Evolutionary conservation across 92 coral and sea anemone species (phyloP).

Genomic region (Desmophyllum pertusum): DNA sequence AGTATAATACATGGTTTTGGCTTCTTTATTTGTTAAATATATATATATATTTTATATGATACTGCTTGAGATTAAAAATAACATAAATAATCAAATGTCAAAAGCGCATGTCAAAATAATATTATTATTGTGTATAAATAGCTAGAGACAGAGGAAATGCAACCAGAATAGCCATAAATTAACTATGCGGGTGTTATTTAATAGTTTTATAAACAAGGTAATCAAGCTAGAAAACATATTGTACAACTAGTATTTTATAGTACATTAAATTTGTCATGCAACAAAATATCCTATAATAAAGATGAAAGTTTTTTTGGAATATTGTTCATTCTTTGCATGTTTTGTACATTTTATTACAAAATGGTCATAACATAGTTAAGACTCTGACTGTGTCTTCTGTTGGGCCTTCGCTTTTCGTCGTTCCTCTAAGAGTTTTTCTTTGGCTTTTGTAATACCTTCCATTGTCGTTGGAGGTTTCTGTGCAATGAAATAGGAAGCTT

Average conservation of each 20-base stretch:
- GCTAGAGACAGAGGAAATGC: background rate
- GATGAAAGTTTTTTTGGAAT: background rate
- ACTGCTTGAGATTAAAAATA: background rate
- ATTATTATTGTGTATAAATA: background rate
- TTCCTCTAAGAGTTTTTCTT: conserved; percentile 59
- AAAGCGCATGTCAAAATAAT: background rate
- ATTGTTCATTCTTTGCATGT: background rate
- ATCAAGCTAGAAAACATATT: background rate
- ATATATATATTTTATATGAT: too few relatives aligned
- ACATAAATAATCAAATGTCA: background rate
- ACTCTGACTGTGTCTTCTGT: conserved; percentile 19
- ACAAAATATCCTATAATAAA: background rate
- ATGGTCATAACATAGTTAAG: background rate
- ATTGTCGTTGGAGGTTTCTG: conserved; percentile 86
- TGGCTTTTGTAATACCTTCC: conserved; percentile 78
- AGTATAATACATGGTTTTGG: too few relatives aligned
- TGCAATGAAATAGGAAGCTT: background rate
- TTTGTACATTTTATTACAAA: background rate
- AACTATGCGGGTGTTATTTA: background rate
- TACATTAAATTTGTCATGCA: background rate
- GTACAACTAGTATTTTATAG: background rate
- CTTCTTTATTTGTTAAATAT: too few relatives aligned
- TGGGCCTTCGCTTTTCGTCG: conserved; percentile 34
- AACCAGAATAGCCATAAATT: background rate
- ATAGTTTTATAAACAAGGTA: background rate